Base-by-base conservation (phyloP, 2,888 invertebrate species). In the Tetranychus truncatus region DNA sequence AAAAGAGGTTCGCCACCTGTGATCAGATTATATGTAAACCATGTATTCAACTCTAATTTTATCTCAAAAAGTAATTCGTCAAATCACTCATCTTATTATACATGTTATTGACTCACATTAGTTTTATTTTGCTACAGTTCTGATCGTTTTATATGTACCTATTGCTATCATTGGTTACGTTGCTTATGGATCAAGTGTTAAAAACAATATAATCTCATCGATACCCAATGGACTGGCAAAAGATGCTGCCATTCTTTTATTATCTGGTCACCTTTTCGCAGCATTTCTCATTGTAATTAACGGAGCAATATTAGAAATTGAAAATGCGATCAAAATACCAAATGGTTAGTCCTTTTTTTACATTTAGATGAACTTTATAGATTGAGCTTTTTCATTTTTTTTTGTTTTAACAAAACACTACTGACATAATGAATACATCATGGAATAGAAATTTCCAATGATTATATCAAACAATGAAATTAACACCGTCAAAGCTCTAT, bases 301-400 rank as follows among this genome's bases (percentile, higher is more conserved):
- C 83, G 89, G 89, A 0, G 87, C 89, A 66, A 87, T 87, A 80
- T 89, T 91, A 81, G 90, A 92, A 79, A 83, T 92, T 46, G 94
- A 94, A 82, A 89, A 91, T 79, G 84, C 87, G 74, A 84, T 92
- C 20, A 86, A 86, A 44, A 86, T 93, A 76, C 87, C 90, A 1
- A 87, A 88, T 86, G 85, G 92, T 91, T 83, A 81, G 84, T 74
- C 84, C 74, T 67, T 77, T 44, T n/a, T 67, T 67, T 45, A 18
- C 6, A 18, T 18, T 66, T 4, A 66, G n/a, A 66, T 66, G 3
- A 66, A 15, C 6, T 34, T 34, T 34, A 34, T 5, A 34, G 34
- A 34, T 34, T 3, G 4, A 34, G 34, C 34, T 34, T 34, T 34
- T 34, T 34, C 34, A 1, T 3, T 34, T 24, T n/a, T 34, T 34